Evolutionary conservation across 2,113 vertebrate genomes (phyloP).

Genomic region (Xenopus laevis): DNA sequence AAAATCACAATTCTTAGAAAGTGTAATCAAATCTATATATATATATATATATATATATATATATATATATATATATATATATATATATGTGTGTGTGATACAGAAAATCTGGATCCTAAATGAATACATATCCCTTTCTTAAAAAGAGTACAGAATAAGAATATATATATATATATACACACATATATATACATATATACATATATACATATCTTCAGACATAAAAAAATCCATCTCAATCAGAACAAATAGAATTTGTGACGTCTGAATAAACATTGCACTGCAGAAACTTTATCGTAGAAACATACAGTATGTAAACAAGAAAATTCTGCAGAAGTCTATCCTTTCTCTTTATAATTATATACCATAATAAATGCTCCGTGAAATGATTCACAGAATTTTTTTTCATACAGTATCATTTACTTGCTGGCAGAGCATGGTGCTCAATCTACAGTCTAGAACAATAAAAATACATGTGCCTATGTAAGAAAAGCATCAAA

Average conservation of each 20-base stretch:
- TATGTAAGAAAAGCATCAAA: too few species aligned
- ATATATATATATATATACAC: too few species aligned
- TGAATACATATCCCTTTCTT: too few species aligned
- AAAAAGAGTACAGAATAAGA: too few species aligned
- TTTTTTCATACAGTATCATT: slow-evolving; percentile 11
- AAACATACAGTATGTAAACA: slow-evolving; percentile 8
- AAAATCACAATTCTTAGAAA: too few species aligned
- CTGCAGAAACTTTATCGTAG: slow-evolving; percentile 22
- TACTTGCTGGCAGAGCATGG: slow-evolving; percentile 10
- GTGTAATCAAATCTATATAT: too few species aligned
- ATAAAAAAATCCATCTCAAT: not conserved
- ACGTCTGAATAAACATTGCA: slow-evolving; percentile 31
- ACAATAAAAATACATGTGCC: slow-evolving; percentile 31
- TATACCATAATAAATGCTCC: slow-evolving; percentile 14
- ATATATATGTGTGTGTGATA: too few species aligned
- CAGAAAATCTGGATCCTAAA: too few species aligned
- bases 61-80: too few species aligned
- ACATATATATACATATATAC: too few species aligned
- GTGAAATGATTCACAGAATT: not conserved
- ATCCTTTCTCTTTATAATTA: slow-evolving; percentile 9
- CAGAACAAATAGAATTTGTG: slow-evolving; percentile 11
- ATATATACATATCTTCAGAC: too few species aligned
- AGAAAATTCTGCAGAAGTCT: slow-evolving; percentile 19
- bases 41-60: too few species aligned
- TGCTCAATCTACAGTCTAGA: not conserved